Evolutionary conservation across 2,797 vertebrate species (phyloP).

Genomic region (Myioborus miniatus): DNA sequence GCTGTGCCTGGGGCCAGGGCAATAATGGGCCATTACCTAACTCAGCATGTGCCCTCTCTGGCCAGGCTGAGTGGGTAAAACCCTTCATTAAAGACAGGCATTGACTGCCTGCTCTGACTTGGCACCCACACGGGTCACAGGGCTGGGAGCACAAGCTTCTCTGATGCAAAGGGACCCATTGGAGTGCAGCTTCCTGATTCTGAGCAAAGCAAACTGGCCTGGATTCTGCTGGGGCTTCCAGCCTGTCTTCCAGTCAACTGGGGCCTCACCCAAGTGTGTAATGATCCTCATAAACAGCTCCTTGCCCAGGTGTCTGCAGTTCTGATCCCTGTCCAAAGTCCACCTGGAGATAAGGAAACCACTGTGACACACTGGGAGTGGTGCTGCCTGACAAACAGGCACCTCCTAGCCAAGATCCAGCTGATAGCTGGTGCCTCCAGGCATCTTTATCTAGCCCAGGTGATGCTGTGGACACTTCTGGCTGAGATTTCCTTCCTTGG

Average conservation of each 20-base stretch:
- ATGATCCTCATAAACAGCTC: background rate
- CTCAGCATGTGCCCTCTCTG: background rate
- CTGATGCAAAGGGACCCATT: background rate
- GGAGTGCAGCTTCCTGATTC: background rate
- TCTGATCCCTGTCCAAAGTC: conserved; percentile 7
- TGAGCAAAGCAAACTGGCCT: background rate
- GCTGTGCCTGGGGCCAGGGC: background rate
- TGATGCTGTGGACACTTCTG: fast-evolving
- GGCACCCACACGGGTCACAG: background rate
- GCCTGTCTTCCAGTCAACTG: background rate
- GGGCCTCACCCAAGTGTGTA: fast-evolving
- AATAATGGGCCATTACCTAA: background rate
- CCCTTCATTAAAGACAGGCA: background rate
- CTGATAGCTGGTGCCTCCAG: background rate
- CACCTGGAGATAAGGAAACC: background rate
- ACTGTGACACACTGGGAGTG: background rate
- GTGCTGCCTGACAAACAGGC: conserved; percentile 3
- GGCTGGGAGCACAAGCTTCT: background rate
- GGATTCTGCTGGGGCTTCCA: background rate
- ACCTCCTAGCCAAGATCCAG: background rate
- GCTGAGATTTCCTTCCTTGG: background rate
- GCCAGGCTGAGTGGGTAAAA: background rate
- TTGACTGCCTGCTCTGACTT: background rate
- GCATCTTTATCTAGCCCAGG: background rate
- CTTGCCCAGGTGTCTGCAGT: background rate